These are phyloP conservation scores for Apistogramma diplotaenia DNA, from an alignment of 2,113 vertebrate genomes.

Conservation along the genomic window DNA sequence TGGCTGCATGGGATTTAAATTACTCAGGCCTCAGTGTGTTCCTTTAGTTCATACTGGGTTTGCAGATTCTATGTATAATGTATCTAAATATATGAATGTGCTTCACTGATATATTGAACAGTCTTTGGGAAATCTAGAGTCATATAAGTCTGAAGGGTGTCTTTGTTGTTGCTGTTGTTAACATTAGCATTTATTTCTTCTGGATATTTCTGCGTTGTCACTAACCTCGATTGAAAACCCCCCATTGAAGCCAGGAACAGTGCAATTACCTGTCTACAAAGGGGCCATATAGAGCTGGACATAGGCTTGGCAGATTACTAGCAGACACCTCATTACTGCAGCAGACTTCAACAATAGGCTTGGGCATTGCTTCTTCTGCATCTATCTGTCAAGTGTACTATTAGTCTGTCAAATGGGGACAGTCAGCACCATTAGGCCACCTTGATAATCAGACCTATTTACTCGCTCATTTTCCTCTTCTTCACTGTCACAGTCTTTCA, in stretches of 20 bases:
- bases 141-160: neutral
- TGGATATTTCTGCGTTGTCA: constrained; percentile 26
- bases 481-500: constrained; percentile 50
- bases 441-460: constrained; percentile 76
- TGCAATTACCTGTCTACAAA: constrained; percentile 71
- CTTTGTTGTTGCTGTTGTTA: neutral
- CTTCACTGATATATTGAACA: neutral
- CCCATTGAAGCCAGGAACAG: constrained; percentile 41
- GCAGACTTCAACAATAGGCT: constrained; percentile 70
- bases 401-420: constrained; percentile 75
- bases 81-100: neutral
- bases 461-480: constrained; percentile 60
- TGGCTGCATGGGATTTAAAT: neutral
- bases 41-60: neutral
- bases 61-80: neutral
- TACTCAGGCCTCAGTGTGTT: neutral
- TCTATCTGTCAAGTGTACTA: constrained; percentile 77
- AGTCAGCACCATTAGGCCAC: constrained; percentile 69
- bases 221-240: constrained; percentile 17
- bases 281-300: constrained; percentile 53
- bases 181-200: constrained; percentile 22
- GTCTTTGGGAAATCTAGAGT: neutral
- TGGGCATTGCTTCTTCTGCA: constrained; percentile 62
- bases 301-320: constrained; percentile 68
- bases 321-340: constrained; percentile 76